Percentiles rank a stretch among this genome's conserved stretches.
Evolutionary conservation across 2,113 vertebrate species (phyloP).

Genomic region (Bagarius yarrelli): DNA sequence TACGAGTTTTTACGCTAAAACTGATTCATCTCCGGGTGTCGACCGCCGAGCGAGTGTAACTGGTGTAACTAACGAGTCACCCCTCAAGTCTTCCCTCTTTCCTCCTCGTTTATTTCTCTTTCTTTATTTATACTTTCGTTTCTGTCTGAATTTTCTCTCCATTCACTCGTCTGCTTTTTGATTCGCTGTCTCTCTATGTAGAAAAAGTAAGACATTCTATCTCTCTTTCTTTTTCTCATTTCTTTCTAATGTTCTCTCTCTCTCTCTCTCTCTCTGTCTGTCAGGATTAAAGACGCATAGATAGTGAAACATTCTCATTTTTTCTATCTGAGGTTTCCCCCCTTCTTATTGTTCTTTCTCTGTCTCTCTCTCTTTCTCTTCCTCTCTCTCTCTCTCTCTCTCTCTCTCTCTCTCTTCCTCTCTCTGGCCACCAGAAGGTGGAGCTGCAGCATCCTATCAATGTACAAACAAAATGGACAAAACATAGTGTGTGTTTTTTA

Average conservation of each 20-base stretch:
- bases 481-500: constrained; percentile 28
- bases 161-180: not conserved
- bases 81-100: not conserved
- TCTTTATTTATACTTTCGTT: not conserved
- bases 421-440: constrained; percentile 70
- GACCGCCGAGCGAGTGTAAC: constrained; percentile 61
- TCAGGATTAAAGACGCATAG: too few relatives aligned
- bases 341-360: not conserved
- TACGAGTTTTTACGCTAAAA: not conserved
- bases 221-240: too few relatives aligned
- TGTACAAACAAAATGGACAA: constrained; percentile 19
- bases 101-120: constrained; percentile 9
- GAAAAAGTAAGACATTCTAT: too few relatives aligned
- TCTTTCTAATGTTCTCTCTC: not conserved
- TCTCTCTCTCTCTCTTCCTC: constrained; percentile 16
- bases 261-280: not conserved
- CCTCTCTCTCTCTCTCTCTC: not conserved
- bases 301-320: too few relatives aligned
- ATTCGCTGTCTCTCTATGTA: not conserved
- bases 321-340: not conserved
- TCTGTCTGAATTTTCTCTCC: not conserved
- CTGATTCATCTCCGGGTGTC: not conserved
- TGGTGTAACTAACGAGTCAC: constrained; percentile 41
- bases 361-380: too few relatives aligned
- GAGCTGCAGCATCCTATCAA: constrained; percentile 69